Evolutionary conservation across 2,797 vertebrate genomes (phyloP).

Genomic region (Helarctos malayanus): DNA sequence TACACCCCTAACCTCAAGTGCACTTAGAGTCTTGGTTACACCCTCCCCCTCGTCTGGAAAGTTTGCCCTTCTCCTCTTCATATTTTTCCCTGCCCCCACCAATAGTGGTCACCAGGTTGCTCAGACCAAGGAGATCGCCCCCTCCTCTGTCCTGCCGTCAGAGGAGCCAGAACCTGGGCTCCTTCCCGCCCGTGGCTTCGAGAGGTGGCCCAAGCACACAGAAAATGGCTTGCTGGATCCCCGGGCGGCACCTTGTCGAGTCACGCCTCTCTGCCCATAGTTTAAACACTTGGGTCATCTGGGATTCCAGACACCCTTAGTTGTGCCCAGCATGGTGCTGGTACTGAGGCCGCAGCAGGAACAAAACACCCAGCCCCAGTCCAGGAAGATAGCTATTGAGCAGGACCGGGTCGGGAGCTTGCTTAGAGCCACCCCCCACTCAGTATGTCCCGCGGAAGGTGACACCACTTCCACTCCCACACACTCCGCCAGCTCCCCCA

Average conservation of each 20-base stretch:
- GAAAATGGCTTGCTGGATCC: not conserved
- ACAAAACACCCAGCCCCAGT: not conserved
- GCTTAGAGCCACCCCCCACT: not conserved
- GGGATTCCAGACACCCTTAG: no score
- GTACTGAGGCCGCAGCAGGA: not conserved
- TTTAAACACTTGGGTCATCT: not conserved
- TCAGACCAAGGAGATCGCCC: not conserved
- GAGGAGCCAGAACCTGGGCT: not conserved
- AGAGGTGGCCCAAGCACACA: not conserved
- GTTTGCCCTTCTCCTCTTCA: not conserved
- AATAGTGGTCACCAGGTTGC: not conserved
- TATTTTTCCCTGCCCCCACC: not conserved
- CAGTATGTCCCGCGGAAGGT: not conserved
- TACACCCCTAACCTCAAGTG: not conserved
- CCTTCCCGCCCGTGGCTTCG: not conserved
- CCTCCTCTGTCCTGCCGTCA: not conserved
- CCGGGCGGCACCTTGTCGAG: not conserved
- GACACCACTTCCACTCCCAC: not conserved
- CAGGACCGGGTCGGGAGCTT: fast-evolving
- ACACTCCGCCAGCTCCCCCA: not conserved
- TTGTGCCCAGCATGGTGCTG: not conserved
- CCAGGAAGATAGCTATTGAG: not conserved
- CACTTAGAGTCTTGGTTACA: not conserved
- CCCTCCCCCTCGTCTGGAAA: no score
- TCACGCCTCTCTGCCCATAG: not conserved